Percentiles rank a stretch among this genome's conserved stretches.
Conservation (phyloP, 1,140 invertebrate genomes). For the Eupristina koningsbergeri region DNA sequence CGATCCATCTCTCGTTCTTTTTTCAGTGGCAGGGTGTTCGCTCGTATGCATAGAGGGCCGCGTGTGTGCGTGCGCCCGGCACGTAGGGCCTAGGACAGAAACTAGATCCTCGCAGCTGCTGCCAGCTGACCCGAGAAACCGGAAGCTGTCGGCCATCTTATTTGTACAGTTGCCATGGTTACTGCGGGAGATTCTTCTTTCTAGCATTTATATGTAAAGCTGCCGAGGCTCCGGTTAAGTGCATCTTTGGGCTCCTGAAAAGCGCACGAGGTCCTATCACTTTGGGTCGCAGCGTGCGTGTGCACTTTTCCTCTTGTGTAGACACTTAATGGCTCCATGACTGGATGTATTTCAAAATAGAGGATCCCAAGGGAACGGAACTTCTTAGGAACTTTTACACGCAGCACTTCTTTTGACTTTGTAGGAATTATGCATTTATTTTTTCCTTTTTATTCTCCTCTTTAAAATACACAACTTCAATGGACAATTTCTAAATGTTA, state of each 20-base stretch:
- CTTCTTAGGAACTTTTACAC: background rate
- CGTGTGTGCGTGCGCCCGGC: background rate
- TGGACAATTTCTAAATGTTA: background rate
- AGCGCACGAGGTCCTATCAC: background rate
- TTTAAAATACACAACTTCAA: background rate
- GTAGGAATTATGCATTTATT: background rate
- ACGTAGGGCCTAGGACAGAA: conserved; percentile 52
- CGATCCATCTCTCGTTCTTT: conserved; percentile 34
- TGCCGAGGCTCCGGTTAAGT: conserved; percentile 1
- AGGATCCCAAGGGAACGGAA: background rate
- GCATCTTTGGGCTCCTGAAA: conserved; percentile 12
- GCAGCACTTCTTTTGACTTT: background rate
- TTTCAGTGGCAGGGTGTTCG: background rate
- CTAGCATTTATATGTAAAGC: conserved; percentile 49
- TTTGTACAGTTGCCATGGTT: conserved; percentile 73
- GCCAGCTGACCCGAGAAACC: conserved; percentile 60
- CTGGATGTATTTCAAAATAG: background rate
- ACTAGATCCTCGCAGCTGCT: conserved; percentile 72
- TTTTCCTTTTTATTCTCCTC: background rate
- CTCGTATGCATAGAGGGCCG: conserved; percentile 10
- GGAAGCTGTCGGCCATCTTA: conserved; percentile 73
- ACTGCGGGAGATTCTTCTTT: conserved; percentile 67
- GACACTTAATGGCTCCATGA: conserved; percentile 23
- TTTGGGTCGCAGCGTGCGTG: conserved; percentile 14
- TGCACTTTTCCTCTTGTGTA: conserved; percentile 23